These are phyloP conservation scores for Cepaea hortensis DNA, from an alignment of 2,888 invertebrate species.

Conservation along the genomic window DNA sequence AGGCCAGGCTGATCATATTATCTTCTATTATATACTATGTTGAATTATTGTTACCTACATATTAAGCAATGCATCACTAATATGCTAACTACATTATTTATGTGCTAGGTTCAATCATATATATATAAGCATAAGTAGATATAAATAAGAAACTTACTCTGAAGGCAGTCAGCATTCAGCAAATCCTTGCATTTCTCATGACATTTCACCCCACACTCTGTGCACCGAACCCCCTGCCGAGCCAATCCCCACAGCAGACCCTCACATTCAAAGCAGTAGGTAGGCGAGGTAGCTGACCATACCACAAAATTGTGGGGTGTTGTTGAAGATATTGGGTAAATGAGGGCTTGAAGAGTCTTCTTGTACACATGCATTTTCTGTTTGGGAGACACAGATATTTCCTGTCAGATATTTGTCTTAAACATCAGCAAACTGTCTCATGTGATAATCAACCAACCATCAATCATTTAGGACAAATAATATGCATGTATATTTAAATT, in stretches of 20 bases:
- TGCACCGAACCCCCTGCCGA: constrained; percentile 96
- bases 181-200: constrained; percentile 99
- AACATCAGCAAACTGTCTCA: no score
- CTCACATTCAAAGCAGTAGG: constrained; percentile 99
- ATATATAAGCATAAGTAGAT: no score
- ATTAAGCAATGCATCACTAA: no score
- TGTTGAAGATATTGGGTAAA: constrained; percentile 98
- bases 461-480: no score
- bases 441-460: no score
- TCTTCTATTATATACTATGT: no score
- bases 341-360: constrained; percentile 98
- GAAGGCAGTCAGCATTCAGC: constrained; percentile 98
- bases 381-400: not conserved
- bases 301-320: constrained; percentile 99
- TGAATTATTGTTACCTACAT: no score
- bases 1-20: no score
- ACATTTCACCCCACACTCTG: constrained; percentile 99
- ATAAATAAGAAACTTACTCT: constrained; percentile 85
- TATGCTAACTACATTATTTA: no score
- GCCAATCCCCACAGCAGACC: constrained; percentile 99
- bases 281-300: constrained; percentile 99
- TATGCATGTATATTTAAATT: no score
- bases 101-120: no score
- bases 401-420: no score
- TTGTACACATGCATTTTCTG: constrained; percentile 99